phyloP scores from a whole-genome alignment of 2,113 vertebrate species.

The Ammodytes dubius region DNA sequence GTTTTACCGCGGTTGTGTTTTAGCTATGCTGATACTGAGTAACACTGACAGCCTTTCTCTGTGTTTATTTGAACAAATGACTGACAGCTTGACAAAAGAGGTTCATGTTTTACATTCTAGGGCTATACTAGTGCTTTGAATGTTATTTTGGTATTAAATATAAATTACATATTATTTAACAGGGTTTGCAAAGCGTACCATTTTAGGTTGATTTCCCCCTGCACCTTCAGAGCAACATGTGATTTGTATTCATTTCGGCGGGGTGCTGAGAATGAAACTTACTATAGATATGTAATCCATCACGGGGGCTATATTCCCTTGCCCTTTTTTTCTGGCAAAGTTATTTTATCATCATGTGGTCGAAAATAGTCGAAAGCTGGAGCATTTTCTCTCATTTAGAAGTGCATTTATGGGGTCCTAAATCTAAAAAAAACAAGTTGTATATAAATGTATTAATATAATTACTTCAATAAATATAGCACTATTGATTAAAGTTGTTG shows the following conservation, averaged over 20 bases:
- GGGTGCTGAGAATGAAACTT: background rate
- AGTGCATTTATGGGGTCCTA: background rate
- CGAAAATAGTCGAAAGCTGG: background rate
- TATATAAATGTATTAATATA: background rate
- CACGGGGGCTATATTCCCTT: slow-evolving; percentile 4
- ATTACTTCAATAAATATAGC: background rate
- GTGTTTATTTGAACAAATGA: slow-evolving; percentile 5
- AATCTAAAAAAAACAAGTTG: background rate
- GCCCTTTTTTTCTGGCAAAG: slow-evolving; percentile 21
- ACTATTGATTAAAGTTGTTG: no score
- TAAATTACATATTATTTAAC: background rate
- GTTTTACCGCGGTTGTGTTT: slow-evolving; percentile 30
- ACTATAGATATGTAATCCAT: slow-evolving; percentile 35
- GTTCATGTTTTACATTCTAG: background rate
- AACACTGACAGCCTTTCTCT: slow-evolving; percentile 10
- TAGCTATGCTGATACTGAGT: background rate
- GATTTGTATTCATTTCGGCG: slow-evolving; percentile 34
- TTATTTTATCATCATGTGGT: slow-evolving; percentile 31
- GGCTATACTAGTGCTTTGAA: background rate
- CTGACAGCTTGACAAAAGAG: slow-evolving; percentile 4
- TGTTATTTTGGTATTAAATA: background rate
- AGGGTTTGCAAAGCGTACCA: background rate
- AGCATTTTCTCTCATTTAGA: slow-evolving; percentile 19
- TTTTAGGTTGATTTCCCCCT: background rate
- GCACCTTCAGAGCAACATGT: slow-evolving; percentile 5